Percentiles rank a stretch among this genome's conserved stretches.
These are phyloP conservation scores for Cheilosia scutellata DNA, from an alignment of 2,888 invertebrate species.

Conservation along the genomic window DNA sequence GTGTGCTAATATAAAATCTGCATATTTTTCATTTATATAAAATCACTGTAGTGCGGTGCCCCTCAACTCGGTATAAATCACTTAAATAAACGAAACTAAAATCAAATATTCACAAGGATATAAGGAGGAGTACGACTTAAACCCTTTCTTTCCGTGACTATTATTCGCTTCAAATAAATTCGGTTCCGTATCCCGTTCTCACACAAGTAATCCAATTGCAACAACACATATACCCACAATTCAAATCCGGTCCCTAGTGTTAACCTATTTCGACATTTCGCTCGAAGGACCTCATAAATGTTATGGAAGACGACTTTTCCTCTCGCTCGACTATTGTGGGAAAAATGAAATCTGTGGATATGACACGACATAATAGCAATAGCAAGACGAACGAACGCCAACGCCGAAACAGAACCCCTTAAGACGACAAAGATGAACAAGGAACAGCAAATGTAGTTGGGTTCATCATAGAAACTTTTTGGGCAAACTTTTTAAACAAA, in stretches of 20 bases:
- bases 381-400: constrained; percentile 44
- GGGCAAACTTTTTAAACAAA: constrained; percentile 70
- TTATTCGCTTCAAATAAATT: constrained; percentile 31
- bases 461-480: constrained; percentile 64
- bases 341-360: constrained; percentile 45
- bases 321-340: neutral
- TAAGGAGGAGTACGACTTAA: constrained; percentile 15
- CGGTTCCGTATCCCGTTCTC: constrained; percentile 25
- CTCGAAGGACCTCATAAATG: constrained; percentile 32
- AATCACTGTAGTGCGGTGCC: constrained; percentile 30
- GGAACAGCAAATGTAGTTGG: constrained; percentile 49
- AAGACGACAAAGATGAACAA: constrained; percentile 39
- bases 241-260: neutral
- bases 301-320: constrained; percentile 1
- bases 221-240: constrained; percentile 17
- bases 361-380: constrained; percentile 66
- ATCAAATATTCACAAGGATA: constrained; percentile 69
- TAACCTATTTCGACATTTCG: constrained; percentile 46
- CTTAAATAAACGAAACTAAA: constrained; percentile 57
- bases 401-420: constrained; percentile 27
- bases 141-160: constrained; percentile 36
- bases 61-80: constrained; percentile 49
- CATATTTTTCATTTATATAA: constrained; percentile 67
- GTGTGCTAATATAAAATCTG: constrained; percentile 67
- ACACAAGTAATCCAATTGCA: constrained; percentile 38